phyloP scores from a whole-genome alignment of 2,888 invertebrate species.

The Drosophila multiciliata region DNA sequence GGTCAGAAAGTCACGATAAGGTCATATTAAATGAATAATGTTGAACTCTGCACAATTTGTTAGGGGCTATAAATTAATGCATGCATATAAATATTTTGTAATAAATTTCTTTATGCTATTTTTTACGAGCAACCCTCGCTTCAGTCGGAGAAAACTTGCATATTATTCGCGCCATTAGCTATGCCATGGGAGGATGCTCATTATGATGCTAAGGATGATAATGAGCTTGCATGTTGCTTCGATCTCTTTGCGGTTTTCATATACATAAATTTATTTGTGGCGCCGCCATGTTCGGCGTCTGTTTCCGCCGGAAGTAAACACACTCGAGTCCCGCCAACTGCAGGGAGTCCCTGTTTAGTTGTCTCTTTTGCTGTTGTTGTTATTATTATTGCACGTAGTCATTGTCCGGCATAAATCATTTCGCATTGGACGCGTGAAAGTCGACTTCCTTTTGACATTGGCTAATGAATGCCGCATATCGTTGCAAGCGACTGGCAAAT shows the following conservation, averaged over 20 bases:
- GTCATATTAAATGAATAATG: background rate
- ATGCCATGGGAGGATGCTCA: slow-evolving; percentile 25
- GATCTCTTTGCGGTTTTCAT: slow-evolving; percentile 54
- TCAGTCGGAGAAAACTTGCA: slow-evolving; percentile 45
- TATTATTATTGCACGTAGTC: slow-evolving; percentile 39
- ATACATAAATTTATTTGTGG: slow-evolving; percentile 55
- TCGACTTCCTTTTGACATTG: slow-evolving; percentile 53
- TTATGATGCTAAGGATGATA: slow-evolving; percentile 38
- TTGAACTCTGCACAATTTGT: background rate
- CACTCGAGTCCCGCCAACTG: slow-evolving; percentile 47
- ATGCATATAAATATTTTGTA: background rate
- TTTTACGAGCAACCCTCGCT: slow-evolving; percentile 28
- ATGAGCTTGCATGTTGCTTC: slow-evolving; percentile 45
- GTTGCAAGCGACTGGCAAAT: slow-evolving; percentile 30
- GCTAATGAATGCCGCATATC: slow-evolving; percentile 52
- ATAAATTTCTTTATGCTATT: background rate
- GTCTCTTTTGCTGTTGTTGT: background rate
- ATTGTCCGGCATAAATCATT: slow-evolving; percentile 68
- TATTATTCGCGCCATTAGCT: slow-evolving; percentile 60
- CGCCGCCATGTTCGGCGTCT: slow-evolving; percentile 53
- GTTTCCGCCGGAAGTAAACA: slow-evolving; percentile 56
- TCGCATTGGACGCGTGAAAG: slow-evolving; percentile 63
- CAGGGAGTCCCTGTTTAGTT: background rate
- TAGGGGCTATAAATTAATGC: background rate
- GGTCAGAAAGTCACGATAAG: background rate